Percentiles rank a stretch among this genome's conserved stretches.
phyloP scores from a whole-genome alignment of 1,140 invertebrate genomes.

The Formica selysi region DNA sequence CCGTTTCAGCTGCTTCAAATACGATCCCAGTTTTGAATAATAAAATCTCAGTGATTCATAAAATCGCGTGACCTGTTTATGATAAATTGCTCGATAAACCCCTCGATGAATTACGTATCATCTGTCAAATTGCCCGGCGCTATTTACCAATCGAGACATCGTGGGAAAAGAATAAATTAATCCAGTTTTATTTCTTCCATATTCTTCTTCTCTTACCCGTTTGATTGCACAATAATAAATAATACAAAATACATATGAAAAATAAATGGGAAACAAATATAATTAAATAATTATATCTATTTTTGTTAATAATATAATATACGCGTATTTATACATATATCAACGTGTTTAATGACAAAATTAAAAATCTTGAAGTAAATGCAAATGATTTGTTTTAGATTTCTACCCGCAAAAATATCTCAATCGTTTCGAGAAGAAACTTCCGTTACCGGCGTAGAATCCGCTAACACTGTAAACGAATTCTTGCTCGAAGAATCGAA shows the following conservation, averaged over 20 bases:
- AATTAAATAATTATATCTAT: not conserved
- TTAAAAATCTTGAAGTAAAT: not conserved
- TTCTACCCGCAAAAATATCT: not conserved
- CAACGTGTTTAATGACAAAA: not conserved
- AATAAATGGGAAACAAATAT: not conserved
- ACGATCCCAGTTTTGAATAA: conserved; percentile 5
- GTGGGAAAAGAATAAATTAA: conserved; percentile 20
- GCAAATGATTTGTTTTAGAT: not conserved
- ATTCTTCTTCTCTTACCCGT: not conserved
- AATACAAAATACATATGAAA: not conserved
- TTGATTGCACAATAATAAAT: not conserved
- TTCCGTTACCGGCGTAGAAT: conserved; percentile 30
- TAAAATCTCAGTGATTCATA: conserved; percentile 27
- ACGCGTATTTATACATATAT: not conserved
- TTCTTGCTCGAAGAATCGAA: conserved; percentile 4
- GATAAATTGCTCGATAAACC: conserved; percentile 11
- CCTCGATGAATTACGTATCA: conserved; percentile 6
- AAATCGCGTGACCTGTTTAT: conserved; percentile 12
- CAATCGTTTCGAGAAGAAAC: conserved; percentile 19
- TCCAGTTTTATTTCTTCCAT: not conserved
- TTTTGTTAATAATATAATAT: not conserved
- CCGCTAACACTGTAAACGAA: conserved; percentile 27
- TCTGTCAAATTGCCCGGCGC: not conserved
- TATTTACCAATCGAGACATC: conserved; percentile 28
- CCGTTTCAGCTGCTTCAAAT: conserved; percentile 25